Evolutionary conservation across 2,888 invertebrate species (phyloP).

Genomic region (Stictocephala bisonia): DNA sequence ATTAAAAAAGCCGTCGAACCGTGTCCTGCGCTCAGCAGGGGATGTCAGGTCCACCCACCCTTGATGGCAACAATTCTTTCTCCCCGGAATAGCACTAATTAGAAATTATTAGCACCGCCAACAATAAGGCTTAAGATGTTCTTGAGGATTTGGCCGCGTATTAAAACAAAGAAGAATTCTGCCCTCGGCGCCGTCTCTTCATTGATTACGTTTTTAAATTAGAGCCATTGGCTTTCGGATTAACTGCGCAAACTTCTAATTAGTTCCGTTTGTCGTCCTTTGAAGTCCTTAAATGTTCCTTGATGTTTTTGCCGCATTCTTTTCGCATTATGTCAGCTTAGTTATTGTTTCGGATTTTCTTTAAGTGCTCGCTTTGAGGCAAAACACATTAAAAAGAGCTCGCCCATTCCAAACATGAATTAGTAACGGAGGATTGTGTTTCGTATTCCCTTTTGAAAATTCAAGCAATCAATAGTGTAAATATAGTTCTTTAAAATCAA

Average conservation of each 20-base stretch:
- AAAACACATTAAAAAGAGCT: too few relatives aligned
- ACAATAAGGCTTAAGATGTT: constrained; percentile 38
- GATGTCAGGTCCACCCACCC: background rate
- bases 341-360: too few relatives aligned
- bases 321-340: too few relatives aligned
- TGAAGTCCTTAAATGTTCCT: constrained; percentile 27
- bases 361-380: too few relatives aligned
- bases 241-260: background rate
- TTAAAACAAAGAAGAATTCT: constrained; percentile 43
- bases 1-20: constrained; percentile 44
- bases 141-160: constrained; percentile 18
- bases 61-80: constrained; percentile 23
- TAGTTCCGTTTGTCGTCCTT: constrained; percentile 27
- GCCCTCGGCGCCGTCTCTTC: constrained; percentile 18
- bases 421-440: too few relatives aligned
- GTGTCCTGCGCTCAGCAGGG: background rate
- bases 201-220: constrained; percentile 37
- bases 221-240: constrained; percentile 24
- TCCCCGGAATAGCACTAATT: constrained; percentile 41
- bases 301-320: constrained; percentile 12
- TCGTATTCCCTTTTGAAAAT: too few relatives aligned
- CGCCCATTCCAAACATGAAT: too few relatives aligned
- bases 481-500: too few relatives aligned
- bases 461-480: too few relatives aligned
- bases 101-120: constrained; percentile 40